These are phyloP conservation scores for Nematostella vectensis DNA, from an alignment of 92 coral and sea anemone genomes.

Conservation along the genomic window DNA sequence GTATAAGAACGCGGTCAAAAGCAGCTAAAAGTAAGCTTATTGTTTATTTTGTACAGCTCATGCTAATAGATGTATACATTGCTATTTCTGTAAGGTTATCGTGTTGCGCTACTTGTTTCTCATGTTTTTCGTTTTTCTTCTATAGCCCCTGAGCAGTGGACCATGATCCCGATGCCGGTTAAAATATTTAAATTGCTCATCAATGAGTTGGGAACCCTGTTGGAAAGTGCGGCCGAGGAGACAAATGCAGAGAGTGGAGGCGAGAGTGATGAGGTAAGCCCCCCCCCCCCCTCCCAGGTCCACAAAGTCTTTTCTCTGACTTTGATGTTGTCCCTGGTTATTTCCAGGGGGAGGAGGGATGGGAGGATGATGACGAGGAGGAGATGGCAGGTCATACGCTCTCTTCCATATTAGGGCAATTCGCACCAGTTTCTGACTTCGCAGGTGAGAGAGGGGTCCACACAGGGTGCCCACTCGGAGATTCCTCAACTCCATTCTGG, in stretches of 20 bases:
- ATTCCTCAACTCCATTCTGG: too few relatives aligned
- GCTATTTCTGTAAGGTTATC: too few relatives aligned
- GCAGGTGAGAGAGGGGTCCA: conserved; percentile 18
- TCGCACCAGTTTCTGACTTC: conserved; percentile 85
- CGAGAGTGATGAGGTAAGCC: conserved; percentile 71
- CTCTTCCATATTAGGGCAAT: conserved; percentile 50
- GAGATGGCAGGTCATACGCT: conserved; percentile 50
- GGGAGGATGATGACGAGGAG: conserved; percentile 82
- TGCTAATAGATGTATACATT: too few relatives aligned
- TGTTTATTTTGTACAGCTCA: not conserved
- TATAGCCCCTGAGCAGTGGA: conserved; percentile 94
- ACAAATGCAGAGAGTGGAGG: conserved; percentile 67
- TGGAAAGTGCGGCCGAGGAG: conserved; percentile 52
- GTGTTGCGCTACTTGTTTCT: not conserved
- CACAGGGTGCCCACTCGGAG: too few relatives aligned
- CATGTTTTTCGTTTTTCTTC: not conserved
- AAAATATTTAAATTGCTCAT: conserved; percentile 84
- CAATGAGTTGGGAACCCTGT: conserved; percentile 71
- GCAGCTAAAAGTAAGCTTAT: conserved; percentile 64
- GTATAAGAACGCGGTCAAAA: conserved; percentile 92
- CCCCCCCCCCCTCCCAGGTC: too few relatives aligned
- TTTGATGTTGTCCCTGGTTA: too few relatives aligned
- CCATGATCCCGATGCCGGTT: conserved; percentile 83
- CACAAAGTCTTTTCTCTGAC: too few relatives aligned
- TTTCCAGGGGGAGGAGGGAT: conserved; percentile 91